Conservation (phyloP, 2,113 vertebrate genomes). For the Indicator indicator region DNA sequence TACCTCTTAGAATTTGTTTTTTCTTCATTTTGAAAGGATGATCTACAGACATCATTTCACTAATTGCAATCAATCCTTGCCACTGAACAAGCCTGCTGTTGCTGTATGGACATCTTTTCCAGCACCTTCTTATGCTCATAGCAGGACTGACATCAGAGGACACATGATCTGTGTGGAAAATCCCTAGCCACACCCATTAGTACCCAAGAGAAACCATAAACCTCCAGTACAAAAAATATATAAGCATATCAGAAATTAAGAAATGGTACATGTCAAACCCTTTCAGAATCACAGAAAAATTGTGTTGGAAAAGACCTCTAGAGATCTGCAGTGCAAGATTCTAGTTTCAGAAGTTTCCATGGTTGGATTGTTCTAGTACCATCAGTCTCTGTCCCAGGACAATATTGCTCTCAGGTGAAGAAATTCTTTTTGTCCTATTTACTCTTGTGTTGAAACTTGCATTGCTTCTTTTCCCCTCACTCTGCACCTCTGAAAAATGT, state of each 20-base stretch:
- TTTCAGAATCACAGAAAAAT: not conserved
- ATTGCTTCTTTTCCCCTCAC: not conserved
- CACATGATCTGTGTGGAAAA: rapidly evolving
- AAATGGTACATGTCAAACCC: not conserved
- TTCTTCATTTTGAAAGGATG: not conserved
- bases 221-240: not conserved
- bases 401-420: not conserved
- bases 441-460: not conserved
- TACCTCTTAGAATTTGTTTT: not conserved
- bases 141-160: not conserved
- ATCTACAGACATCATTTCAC: not conserved
- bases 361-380: not conserved
- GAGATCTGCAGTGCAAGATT: not conserved
- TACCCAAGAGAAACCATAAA: not conserved
- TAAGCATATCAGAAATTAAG: not conserved
- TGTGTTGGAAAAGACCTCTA: not conserved
- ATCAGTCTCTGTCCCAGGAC: not conserved
- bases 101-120: rapidly evolving
- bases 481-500: not conserved
- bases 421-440: not conserved
- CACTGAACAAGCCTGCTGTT: not conserved
- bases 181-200: not conserved
- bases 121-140: rapidly evolving
- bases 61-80: not conserved
- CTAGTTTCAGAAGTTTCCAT: not conserved